phyloP scores from a whole-genome alignment of 2,797 vertebrate species.

The Pelobates cultripes region DNA sequence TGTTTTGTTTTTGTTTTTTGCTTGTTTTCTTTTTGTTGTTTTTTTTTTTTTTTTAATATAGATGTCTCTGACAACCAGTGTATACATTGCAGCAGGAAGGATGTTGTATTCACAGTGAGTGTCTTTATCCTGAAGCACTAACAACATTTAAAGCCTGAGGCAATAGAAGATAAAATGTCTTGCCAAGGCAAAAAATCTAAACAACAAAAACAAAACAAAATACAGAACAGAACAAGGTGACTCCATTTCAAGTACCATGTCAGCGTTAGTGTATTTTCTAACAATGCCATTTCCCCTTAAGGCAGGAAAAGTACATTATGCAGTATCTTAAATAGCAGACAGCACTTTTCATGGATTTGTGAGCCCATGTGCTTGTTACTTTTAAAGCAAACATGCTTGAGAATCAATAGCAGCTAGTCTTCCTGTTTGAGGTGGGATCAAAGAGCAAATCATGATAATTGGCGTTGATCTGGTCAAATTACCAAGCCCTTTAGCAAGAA shows the following conservation, averaged over 20 bases:
- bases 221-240: not conserved
- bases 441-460: slow-evolving; percentile 8
- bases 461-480: slow-evolving; percentile 10
- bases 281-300: not conserved
- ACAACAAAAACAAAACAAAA: not conserved
- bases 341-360: not conserved
- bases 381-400: not conserved
- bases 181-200: no score
- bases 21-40: no score
- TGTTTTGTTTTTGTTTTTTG: not conserved
- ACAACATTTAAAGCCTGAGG: not conserved
- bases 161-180: not conserved
- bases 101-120: no score
- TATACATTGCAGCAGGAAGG: no score
- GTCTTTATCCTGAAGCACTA: no score
- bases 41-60: no score
- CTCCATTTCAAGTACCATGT: not conserved
- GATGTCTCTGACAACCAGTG: no score
- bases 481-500: slow-evolving; percentile 12
- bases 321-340: not conserved
- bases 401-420: slow-evolving; percentile 2
- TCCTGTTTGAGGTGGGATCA: not conserved
- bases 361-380: not conserved
- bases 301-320: not conserved
- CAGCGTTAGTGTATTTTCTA: not conserved